Conservation (phyloP, 2,888 invertebrate species). For the Scaptomyza cyrtandrae region DNA sequence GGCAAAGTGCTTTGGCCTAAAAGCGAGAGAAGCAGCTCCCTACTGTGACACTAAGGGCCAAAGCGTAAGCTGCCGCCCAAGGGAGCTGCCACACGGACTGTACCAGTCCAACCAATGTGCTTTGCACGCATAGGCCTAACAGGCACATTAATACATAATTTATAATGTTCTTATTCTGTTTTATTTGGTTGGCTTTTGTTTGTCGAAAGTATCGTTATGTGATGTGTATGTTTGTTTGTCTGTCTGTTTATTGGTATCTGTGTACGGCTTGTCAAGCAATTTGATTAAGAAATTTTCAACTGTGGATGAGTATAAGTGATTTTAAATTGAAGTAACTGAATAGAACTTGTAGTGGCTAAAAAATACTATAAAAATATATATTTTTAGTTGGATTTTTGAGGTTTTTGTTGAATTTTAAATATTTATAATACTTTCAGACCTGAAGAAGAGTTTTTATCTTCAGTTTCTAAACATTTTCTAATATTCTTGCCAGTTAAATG, state of each 20-base stretch:
- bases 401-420: background rate
- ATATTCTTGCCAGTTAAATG: background rate
- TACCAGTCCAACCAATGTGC: constrained; percentile 19
- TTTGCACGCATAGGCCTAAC: constrained; percentile 55
- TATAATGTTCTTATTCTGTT: constrained; percentile 76
- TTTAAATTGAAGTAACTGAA: constrained; percentile 23
- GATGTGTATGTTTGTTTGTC: background rate
- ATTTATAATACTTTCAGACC: background rate
- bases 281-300: constrained; percentile 55
- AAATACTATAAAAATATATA: background rate
- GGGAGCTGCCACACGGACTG: constrained; percentile 36
- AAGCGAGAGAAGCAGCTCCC: constrained; percentile 1
- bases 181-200: constrained; percentile 38
- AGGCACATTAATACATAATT: constrained; percentile 82
- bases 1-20: constrained; percentile 63
- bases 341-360: constrained; percentile 3
- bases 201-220: constrained; percentile 9
- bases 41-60: constrained; percentile 37
- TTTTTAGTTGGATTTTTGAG: background rate
- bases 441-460: no score
- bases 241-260: background rate
- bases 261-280: constrained; percentile 30
- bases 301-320: constrained; percentile 37
- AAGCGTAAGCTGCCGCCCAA: constrained; percentile 26
- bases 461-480: no score